Conservation (phyloP, 2,797 vertebrate genomes). For the Anas capensis region DNA sequence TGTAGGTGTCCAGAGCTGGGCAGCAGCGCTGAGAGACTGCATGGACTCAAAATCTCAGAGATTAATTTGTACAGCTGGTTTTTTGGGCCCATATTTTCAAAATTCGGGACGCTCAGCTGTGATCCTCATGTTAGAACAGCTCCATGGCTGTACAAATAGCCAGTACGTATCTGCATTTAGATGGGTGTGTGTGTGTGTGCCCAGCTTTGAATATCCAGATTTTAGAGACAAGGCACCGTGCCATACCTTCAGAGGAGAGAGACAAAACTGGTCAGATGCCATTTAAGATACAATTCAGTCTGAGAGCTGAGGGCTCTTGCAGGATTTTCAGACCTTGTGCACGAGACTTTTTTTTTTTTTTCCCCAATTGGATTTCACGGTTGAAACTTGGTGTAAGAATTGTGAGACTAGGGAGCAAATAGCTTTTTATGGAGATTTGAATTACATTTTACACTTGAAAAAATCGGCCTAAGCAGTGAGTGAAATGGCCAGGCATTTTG, state of each 20-base stretch:
- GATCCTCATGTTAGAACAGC: neutral
- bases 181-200: rapidly evolving
- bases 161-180: neutral
- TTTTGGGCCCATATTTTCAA: neutral
- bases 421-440: constrained; percentile 67
- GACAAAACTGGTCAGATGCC: neutral
- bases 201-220: neutral
- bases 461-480: neutral
- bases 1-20: neutral
- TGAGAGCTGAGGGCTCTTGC: neutral
- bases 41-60: neutral
- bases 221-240: neutral
- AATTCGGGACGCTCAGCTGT: neutral
- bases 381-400: constrained; percentile 33
- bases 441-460: constrained; percentile 59
- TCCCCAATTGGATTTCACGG: constrained; percentile 37
- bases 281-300: neutral
- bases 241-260: neutral
- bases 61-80: neutral
- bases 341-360: neutral
- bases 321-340: constrained; percentile 15
- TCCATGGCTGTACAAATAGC: neutral
- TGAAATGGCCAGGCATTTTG: neutral
- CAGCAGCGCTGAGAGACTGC: neutral
- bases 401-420: constrained; percentile 43